These are phyloP conservation scores for Leucoma salicis DNA, from an alignment of 2,888 invertebrate species.

Conservation along the genomic window DNA sequence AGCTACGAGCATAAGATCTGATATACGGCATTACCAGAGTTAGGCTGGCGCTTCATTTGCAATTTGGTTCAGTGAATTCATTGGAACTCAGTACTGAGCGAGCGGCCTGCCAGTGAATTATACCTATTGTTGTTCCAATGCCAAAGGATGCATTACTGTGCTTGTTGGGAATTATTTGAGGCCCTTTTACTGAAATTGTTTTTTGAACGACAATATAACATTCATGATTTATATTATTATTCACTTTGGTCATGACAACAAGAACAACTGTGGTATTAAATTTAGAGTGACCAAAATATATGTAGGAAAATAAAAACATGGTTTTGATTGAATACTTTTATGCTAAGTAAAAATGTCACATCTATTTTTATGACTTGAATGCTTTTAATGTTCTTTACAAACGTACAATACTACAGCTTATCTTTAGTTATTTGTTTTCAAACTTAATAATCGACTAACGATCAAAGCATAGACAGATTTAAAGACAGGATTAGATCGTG, in stretches of 20 bases:
- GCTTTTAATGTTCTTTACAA: too few relatives aligned
- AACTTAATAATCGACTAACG: too few relatives aligned
- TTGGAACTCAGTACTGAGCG: constrained; percentile 52
- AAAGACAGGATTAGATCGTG: too few relatives aligned
- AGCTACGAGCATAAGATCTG: constrained; percentile 35
- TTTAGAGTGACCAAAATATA: too few relatives aligned
- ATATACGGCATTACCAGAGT: constrained; percentile 35
- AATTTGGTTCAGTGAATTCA: constrained; percentile 70
- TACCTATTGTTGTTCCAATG: constrained; percentile 56
- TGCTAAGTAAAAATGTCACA: too few relatives aligned
- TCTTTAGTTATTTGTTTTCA: too few relatives aligned
- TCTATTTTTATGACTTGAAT: too few relatives aligned
- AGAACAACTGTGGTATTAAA: too few relatives aligned
- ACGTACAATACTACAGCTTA: too few relatives aligned
- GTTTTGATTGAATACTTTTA: too few relatives aligned
- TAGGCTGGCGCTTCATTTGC: constrained; percentile 57
- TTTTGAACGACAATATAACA: constrained; percentile 24
- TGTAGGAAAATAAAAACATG: too few relatives aligned
- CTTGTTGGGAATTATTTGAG: constrained; percentile 40
- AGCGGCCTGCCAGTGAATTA: constrained; percentile 53
- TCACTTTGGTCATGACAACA: not conserved
- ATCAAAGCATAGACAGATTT: too few relatives aligned
- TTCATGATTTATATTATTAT: constrained; percentile 11
- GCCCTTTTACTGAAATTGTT: constrained; percentile 33
- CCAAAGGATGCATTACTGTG: constrained; percentile 44